Percentiles rank a stretch among this genome's conserved stretches.
Conservation (phyloP, 2,113 vertebrate genomes). For the Aviceda subcristata region DNA sequence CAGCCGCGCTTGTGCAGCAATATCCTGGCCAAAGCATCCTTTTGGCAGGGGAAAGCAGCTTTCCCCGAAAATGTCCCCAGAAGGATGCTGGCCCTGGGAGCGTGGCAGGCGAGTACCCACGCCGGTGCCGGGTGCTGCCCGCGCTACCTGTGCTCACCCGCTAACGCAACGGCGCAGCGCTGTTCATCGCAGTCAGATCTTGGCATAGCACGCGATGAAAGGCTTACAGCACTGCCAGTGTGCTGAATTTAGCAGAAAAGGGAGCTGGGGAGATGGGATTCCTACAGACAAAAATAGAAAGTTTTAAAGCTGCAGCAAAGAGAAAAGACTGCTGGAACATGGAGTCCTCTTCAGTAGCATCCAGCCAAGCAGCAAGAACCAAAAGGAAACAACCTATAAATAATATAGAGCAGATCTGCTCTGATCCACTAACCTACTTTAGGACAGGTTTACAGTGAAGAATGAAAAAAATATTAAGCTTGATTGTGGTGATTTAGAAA, state of each 20-base stretch:
- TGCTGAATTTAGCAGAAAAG: conserved; percentile 30
- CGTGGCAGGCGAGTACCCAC: rapidly evolving
- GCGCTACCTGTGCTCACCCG: background rate
- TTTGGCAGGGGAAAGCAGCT: background rate
- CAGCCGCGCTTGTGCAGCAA: background rate
- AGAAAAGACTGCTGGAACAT: conserved; percentile 34
- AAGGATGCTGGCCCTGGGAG: background rate
- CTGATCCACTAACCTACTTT: conserved; percentile 64
- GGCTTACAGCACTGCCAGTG: background rate
- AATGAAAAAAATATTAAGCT: conserved; percentile 17
- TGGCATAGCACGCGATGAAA: background rate
- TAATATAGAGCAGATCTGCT: conserved; percentile 33
- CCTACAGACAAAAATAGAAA: conserved; percentile 51
- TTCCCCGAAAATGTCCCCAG: no score
- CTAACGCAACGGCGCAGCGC: background rate
- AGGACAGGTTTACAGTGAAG: conserved; percentile 19
- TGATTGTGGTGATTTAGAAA: background rate
- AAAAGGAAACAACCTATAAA: conserved; percentile 39
- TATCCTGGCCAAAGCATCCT: background rate
- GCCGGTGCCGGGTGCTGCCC: background rate
- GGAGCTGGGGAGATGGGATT: conserved; percentile 41
- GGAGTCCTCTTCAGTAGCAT: conserved; percentile 15
- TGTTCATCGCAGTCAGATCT: rapidly evolving
- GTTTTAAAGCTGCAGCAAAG: conserved; percentile 26
- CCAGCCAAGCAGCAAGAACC: conserved; percentile 46